Evolutionary conservation across 1,140 invertebrate genomes (phyloP), one percentile per base, ranked within the genome.

Genomic region (Druon quercuslanigerum): DNA sequence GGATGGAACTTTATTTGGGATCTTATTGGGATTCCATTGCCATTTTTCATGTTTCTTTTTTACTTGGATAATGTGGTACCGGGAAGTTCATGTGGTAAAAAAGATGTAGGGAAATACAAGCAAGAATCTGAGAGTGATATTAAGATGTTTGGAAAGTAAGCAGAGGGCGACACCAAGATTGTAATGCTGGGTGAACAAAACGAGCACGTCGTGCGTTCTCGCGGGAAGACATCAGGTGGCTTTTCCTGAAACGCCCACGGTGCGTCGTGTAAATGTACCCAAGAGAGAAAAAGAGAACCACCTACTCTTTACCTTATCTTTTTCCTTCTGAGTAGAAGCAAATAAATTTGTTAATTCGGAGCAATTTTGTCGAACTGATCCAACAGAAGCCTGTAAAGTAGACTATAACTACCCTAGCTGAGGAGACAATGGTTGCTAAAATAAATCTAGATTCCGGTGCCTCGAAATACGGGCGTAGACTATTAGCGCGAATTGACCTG

Each of bases 191-290:
- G 72, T 56, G 76, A 78, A 70, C 57, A 73, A n/a, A 66, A 72
- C 50, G 71, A 80, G 79, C 79, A 60, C 75, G 79, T 83, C 79
- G 81, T 54, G 71, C 40, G 40, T 46, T 46, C 75, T 77, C 60
- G 75, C 71, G 77, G 33, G 25, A 66, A 66, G 51, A 73, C 19
- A 73, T 83, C 83, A 81, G 79, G 75, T 83, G 77, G 73, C 83
- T 84, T 81, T 83, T 81, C 71, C 72, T 83, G 56, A 79, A 83
- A 73, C 82, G 79, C 79, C 79, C 73, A 83, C 79, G 74, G 66
- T 46, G 77, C 46, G 54, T 76, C 72, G 50, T 78, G 72, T 78
- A 74, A 78, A 76, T 79, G 52, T 51, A 73, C 40, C 51, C 60
- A 33, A 73, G 50, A 60, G 76, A 71, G 75, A 71, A 75, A 51